These are phyloP conservation scores for Coelopa frigida DNA, from an alignment of 1,140 invertebrate species.

Conservation along the genomic window DNA sequence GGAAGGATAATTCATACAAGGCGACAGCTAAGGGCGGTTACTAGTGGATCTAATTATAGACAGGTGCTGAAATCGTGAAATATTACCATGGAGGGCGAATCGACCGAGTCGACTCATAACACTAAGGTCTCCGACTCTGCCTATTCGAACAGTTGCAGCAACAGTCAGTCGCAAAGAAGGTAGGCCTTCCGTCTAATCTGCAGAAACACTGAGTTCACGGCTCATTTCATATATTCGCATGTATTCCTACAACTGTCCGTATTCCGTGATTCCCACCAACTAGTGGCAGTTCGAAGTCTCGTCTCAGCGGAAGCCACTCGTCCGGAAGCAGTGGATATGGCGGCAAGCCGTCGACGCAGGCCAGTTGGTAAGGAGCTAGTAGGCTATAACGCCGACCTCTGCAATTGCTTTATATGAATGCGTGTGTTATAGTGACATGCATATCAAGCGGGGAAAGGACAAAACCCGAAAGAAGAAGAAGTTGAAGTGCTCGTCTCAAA, in stretches of 20 bases:
- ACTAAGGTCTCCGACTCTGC: conserved; percentile 68
- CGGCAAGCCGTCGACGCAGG: conserved; percentile 53
- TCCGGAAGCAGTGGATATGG: conserved; percentile 72
- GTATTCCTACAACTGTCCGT: no score
- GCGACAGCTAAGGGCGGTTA: no score
- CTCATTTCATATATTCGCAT: no score
- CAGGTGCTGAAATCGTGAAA: no score
- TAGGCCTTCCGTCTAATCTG: no score
- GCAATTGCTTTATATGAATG: neutral
- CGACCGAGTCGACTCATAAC: conserved; percentile 41
- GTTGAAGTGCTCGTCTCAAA: conserved; percentile 29
- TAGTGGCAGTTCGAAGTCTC: conserved; percentile 69
- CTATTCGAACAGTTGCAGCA: conserved; percentile 68
- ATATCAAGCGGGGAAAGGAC: conserved; percentile 48
- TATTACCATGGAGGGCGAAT: conserved; percentile 42
- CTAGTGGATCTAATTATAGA: no score
- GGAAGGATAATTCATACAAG: no score
- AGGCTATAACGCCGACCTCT: neutral
- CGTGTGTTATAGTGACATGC: conserved; percentile 36
- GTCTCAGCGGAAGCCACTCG: conserved; percentile 65
- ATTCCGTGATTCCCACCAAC: neutral
- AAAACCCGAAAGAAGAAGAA: conserved; percentile 50
- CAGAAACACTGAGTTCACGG: no score
- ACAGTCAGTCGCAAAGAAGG: conserved; percentile 69
- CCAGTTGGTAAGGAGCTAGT: conserved; percentile 46